Base-by-base conservation (phyloP, 2,888 invertebrate species). In the Sminthurides aquaticus region DNA sequence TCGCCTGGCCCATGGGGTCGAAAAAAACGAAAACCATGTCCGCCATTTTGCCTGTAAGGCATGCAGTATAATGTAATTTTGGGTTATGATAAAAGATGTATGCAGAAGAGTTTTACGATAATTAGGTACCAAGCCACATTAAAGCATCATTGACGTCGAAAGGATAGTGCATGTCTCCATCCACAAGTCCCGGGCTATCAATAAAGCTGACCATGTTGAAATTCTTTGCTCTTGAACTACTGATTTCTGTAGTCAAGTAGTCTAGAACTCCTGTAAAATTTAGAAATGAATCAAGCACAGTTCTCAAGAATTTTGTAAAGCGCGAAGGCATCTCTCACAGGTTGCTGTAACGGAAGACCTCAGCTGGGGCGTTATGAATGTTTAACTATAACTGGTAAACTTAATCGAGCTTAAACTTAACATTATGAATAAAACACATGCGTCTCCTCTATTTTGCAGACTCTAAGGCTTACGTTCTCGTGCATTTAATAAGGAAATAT, bases 21-120 rank as follows among this genome's bases (percentile, higher is more conserved):
- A 84, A 84, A 78, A 84, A 84, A 18, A 83, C 82, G 76, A 83
- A 82, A 61, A 84, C 81, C 69, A 83, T 76, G 74, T 84, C 84
- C 11, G 83, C 81, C 70, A 79, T 75, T 34, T 77, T 76, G 20
- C 78, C 77, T 76, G 67, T 20, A 65, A 65, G 3, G 25, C 27
- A 22, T 20, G 20, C 3, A 24, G 26, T 49, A 66, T 26, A 18
- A 3, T 27, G 34, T 49, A 1, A 58, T 57, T 57, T 49, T 26
- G 28, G 20, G 26, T 43, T 29, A 11, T 34, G 29, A n/a, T n/a
- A n/a, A n/a, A n/a, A n/a, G n/a, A n/a, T n/a, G 29, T 11, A 11
- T 29, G 28, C 27, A 56, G n/a, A n/a, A n/a, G n/a, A n/a, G n/a
- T n/a, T n/a, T n/a, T n/a, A n/a, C n/a, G n/a, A n/a, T n/a, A n/a